phyloP scores from a whole-genome alignment of 2,888 invertebrate species.

The Oxyscelio sp. region DNA sequence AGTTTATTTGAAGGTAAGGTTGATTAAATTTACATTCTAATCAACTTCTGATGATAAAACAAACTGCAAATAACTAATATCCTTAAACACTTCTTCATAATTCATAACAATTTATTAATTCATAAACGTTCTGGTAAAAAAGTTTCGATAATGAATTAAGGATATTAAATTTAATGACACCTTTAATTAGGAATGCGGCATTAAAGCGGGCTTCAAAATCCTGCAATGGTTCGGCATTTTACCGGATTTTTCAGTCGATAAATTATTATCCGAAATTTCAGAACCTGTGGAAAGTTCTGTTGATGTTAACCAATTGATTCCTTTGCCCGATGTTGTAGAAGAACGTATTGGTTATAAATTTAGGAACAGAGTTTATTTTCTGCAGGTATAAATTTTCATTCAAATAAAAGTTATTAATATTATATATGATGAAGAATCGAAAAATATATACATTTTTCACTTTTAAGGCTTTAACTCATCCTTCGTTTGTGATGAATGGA shows the following conservation, averaged over 20 bases:
- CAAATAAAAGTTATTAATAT: constrained; percentile 10
- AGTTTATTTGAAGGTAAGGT: constrained; percentile 91
- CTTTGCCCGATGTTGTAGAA: constrained; percentile 90
- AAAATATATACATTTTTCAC: too few species aligned
- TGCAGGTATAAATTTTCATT: constrained; percentile 91
- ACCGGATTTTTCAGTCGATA: constrained; percentile 88
- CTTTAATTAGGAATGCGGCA: constrained; percentile 89
- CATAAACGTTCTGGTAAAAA: too few species aligned
- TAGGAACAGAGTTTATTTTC: constrained; percentile 93
- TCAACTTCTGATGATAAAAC: too few species aligned
- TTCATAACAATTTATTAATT: too few species aligned
- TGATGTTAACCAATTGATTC: constrained; percentile 86
- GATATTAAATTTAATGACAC: too few species aligned
- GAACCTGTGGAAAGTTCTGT: constrained; percentile 64
- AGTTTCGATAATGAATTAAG: too few species aligned
- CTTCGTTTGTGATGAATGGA: constrained; percentile 94
- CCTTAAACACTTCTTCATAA: too few species aligned
- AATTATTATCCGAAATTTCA: constrained; percentile 82
- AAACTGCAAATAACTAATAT: too few species aligned
- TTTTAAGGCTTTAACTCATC: constrained; percentile 95
- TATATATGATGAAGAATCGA: too few species aligned
- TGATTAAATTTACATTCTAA: too few species aligned
- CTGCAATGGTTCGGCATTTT: constrained; percentile 91
- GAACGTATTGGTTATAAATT: constrained; percentile 93
- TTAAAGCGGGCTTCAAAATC: constrained; percentile 89